Conservation (phyloP, 1,140 invertebrate species). For the Pissodes strobi region DNA sequence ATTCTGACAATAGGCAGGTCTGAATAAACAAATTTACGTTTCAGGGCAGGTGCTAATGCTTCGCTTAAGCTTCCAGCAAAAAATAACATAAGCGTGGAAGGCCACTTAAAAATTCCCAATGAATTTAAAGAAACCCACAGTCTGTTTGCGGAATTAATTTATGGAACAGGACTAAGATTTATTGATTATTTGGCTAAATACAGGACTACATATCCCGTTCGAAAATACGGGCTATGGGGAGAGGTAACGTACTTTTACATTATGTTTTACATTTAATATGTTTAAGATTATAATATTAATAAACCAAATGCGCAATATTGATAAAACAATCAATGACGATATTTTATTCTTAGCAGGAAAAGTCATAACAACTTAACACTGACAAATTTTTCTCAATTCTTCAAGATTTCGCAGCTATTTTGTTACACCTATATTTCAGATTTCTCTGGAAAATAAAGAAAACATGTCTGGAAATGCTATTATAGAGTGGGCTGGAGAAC, state of each 20-base stretch:
- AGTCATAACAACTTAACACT: constrained; percentile 8
- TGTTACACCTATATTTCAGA: constrained; percentile 29
- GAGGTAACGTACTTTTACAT: no score
- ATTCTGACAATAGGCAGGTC: not conserved
- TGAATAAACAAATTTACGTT: constrained; percentile 20
- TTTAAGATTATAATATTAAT: no score
- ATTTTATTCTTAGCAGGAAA: not conserved
- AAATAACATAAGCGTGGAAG: constrained; percentile 59
- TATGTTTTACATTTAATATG: no score
- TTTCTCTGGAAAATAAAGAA: constrained; percentile 32
- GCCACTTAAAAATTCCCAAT: constrained; percentile 62
- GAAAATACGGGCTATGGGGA: constrained; percentile 43
- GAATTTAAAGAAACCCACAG: constrained; percentile 66
- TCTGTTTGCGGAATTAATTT: constrained; percentile 59
- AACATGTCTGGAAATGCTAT: constrained; percentile 59
- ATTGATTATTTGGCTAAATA: constrained; percentile 49
- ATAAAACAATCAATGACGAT: no score
- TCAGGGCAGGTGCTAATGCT: constrained; percentile 62
- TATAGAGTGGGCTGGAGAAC: constrained; percentile 56
- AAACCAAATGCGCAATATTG: no score
- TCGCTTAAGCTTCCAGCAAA: constrained; percentile 58
- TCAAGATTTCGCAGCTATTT: constrained; percentile 11
- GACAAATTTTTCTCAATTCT: constrained; percentile 9
- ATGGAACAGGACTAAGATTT: constrained; percentile 41
- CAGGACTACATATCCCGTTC: constrained; percentile 33